A percentile compares a stretch with the other conserved stretches of the same genome.
These are phyloP conservation scores for Sylvilagus bachmani DNA, from an alignment of 2,113 vertebrate genomes.

Conservation along the genomic window DNA sequence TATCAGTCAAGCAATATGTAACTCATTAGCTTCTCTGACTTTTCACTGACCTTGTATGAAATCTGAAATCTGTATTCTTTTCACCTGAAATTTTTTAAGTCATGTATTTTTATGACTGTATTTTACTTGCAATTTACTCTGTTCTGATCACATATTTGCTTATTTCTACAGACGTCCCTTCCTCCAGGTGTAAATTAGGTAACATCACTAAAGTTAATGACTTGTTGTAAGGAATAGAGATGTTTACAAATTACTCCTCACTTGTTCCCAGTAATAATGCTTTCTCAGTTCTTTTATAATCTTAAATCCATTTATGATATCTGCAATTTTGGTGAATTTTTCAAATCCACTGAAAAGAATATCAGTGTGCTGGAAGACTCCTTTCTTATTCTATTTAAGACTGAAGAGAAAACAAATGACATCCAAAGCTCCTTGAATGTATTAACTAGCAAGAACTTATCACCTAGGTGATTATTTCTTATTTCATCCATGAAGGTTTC, in stretches of 20 bases:
- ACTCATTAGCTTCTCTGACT: constrained; percentile 15
- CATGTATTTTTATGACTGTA: neutral
- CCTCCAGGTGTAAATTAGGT: neutral
- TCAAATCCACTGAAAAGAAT: neutral
- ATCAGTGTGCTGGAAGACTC: neutral
- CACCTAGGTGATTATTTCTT: neutral
- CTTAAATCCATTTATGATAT: constrained; percentile 19
- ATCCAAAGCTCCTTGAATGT: neutral
- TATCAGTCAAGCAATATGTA: neutral
- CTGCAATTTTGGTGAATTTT: constrained; percentile 22
- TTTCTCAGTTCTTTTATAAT: constrained; percentile 7
- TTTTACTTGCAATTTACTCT: neutral
- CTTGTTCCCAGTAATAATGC: neutral
- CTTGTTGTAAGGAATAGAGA: neutral
- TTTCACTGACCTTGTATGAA: neutral
- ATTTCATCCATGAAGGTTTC: neutral
- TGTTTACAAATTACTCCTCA: neutral
- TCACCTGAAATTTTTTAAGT: constrained; percentile 18
- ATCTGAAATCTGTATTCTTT: neutral
- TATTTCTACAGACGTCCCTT: neutral
- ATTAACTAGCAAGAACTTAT: neutral
- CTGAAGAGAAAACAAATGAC: neutral
- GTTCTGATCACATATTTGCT: neutral
- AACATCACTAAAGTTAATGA: neutral
- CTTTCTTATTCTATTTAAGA: neutral